These are phyloP conservation scores for Calliopsis andreniformis DNA, from an alignment of 1,140 invertebrate genomes.

Conservation along the genomic window DNA sequence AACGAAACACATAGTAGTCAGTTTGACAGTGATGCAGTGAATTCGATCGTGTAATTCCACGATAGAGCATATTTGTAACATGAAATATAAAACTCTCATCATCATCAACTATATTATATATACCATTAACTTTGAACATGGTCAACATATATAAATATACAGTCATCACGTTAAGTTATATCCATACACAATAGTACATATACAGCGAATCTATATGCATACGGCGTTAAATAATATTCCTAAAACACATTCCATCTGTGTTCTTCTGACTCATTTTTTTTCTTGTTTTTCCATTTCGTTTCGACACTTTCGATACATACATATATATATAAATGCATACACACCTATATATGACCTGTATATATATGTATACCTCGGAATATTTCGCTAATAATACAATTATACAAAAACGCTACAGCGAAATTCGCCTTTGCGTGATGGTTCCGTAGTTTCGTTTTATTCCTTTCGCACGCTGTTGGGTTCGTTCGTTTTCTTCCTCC, in stretches of 20 bases:
- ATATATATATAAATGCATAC: constrained; percentile 50
- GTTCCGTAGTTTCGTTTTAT: neutral
- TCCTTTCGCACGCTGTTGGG: neutral
- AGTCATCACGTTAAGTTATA: constrained; percentile 74
- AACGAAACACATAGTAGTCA: constrained; percentile 60
- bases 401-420: constrained; percentile 66
- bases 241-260: constrained; percentile 42
- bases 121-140: constrained; percentile 72
- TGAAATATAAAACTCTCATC: constrained; percentile 80
- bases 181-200: constrained; percentile 61
- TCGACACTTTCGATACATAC: constrained; percentile 33
- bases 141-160: constrained; percentile 80
- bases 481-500: neutral
- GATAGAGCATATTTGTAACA: constrained; percentile 72
- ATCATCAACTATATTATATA: constrained; percentile 71
- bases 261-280: neutral
- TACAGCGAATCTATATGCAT: constrained; percentile 70
- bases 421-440: constrained; percentile 20
- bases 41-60: constrained; percentile 64
- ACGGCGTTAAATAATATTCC: constrained; percentile 43
- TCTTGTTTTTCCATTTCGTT: neutral
- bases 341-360: constrained; percentile 31
- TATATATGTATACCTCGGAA: constrained; percentile 58
- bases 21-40: constrained; percentile 63
- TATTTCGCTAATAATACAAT: constrained; percentile 64